Base-by-base conservation (phyloP, 1,140 invertebrate genomes). In the Caenorhabditis remanei region DNA sequence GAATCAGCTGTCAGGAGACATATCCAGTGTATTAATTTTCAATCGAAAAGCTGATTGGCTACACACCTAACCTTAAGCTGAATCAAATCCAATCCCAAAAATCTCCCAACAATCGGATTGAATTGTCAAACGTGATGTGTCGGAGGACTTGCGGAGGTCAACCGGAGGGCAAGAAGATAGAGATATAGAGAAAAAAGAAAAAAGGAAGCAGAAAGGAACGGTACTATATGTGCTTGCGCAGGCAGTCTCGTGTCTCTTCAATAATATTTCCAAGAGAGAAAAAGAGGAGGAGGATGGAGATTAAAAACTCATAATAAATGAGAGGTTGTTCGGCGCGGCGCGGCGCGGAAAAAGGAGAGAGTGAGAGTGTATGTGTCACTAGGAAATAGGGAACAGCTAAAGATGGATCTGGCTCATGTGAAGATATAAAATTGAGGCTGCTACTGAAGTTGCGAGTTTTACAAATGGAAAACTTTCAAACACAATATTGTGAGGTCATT, bases 291-390 rank as follows among this genome's bases (percentile, higher is more conserved):
- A n/a, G 43, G 67, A 21, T n/a, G 5, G n/a, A 46, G 67, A 71
- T 48, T 71, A 71, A 71, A 71, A 71, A 71, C 67, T 71, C 67
- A 71, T 71, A 71, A 71, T 71, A 46, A 71, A 71, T 71, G 41
- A 71, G 67, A 32, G 67, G 67, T 71, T 71, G 41, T 71, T 71
- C 16, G 24, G 32, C 6, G 21, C 41, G 41, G 67, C 21, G 67
- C 67, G 67, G 41, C 67, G 67, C 67, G 67, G 67, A 46, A 48
- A 58, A n/a, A n/a, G 16, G 40, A 19, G 19, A 24, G 43, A 46
- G 41, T 14, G 67, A 46, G 43, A 8, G 61, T 40, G 61, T 40
- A 65, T 40, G 61, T 40, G 32, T 16, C 32, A 58, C 50, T 53
- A 53, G 4, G 50, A 32, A 53, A 16, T 53, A 1, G 16, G 50